A percentile compares a stretch with the other conserved stretches of the same genome.
These are phyloP conservation scores for Chydorus sphaericus DNA, from an alignment of 2,888 invertebrate species.

Conservation along the genomic window DNA sequence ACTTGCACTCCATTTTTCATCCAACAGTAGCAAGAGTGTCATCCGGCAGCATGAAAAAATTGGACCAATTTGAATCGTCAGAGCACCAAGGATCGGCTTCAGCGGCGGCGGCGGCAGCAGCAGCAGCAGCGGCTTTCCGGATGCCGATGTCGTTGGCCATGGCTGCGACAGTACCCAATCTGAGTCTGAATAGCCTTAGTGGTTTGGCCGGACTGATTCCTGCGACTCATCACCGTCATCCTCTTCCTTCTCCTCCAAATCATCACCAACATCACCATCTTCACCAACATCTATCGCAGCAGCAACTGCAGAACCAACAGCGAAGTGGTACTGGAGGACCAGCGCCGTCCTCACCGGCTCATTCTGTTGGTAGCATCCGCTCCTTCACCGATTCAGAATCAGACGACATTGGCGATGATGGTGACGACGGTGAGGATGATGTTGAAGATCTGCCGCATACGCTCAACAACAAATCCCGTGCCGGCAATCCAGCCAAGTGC, in stretches of 20 bases:
- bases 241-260: not conserved
- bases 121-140: conserved; percentile 3
- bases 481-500: not conserved
- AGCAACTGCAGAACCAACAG: not conserved
- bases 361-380: not conserved
- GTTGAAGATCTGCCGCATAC: not conserved
- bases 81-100: not conserved
- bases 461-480: not conserved
- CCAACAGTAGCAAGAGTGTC: not conserved
- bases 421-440: not conserved
- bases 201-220: not conserved
- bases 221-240: not conserved
- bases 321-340: not conserved
- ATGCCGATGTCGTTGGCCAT: conserved; percentile 14
- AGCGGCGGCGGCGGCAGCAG: conserved; percentile 8
- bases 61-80: conserved; percentile 11
- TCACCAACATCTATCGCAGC: not conserved
- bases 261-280: not conserved
- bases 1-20: not conserved
- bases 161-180: conserved; percentile 1
- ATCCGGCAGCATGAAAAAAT: conserved; percentile 12
- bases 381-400: conserved; percentile 8
- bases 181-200: not conserved
- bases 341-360: not conserved
- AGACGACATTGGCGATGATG: not conserved